Percentiles rank a stretch among this genome's conserved stretches.
phyloP scores from a whole-genome alignment of 2,888 invertebrate species.

The Cepaea hortensis region DNA sequence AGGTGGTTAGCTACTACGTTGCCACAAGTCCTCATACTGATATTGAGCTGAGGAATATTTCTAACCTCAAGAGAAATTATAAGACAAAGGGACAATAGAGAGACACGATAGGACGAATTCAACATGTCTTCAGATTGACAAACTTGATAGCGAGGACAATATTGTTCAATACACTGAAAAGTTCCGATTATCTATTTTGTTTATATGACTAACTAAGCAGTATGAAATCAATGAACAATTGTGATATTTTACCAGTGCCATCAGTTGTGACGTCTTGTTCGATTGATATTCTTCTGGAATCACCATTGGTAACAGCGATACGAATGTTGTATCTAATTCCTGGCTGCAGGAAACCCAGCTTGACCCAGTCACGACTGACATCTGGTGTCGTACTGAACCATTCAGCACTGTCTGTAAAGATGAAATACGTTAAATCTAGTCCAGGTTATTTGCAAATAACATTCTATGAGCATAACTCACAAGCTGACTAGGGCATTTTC shows the following conservation, averaged over 20 bases:
- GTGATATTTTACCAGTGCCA: conserved; percentile 60
- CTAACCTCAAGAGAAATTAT: too few relatives aligned
- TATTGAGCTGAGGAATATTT: too few relatives aligned
- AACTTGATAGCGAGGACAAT: too few relatives aligned
- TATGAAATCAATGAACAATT: too few relatives aligned
- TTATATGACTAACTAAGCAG: too few relatives aligned
- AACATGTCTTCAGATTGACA: too few relatives aligned
- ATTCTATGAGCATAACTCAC: neutral
- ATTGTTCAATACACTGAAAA: too few relatives aligned
- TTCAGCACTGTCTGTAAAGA: conserved; percentile 83
- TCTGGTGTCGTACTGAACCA: conserved; percentile 82
- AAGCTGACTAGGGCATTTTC: neutral
- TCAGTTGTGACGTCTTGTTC: conserved; percentile 61
- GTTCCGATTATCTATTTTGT: too few relatives aligned
- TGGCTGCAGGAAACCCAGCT: conserved; percentile 86
- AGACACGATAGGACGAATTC: too few relatives aligned
- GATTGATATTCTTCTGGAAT: conserved; percentile 56
- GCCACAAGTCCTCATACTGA: too few relatives aligned
- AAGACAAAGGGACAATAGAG: too few relatives aligned
- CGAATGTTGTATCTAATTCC: conserved; percentile 91
- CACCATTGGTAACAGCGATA: conserved; percentile 92
- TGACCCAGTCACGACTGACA: conserved; percentile 67
- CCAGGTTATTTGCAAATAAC: neutral
- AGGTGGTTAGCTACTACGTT: too few relatives aligned
- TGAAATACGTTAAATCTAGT: neutral